Evolutionary conservation across 2,888 invertebrate species (phyloP).

Genomic region (Ischnus inquisitorius): DNA sequence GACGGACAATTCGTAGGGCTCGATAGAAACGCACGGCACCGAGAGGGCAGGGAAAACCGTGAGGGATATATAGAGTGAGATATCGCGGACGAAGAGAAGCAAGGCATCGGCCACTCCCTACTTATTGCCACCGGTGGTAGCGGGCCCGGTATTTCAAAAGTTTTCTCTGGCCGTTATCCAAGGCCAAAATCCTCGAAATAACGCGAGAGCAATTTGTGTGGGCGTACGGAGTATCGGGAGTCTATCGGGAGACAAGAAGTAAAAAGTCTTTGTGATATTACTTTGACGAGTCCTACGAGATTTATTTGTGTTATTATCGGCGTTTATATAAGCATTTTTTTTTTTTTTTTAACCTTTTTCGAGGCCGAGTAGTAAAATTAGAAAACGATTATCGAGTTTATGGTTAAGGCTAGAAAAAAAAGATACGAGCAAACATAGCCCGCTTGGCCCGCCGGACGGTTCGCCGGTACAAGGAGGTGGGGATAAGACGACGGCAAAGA

Average conservation of each 20-base stretch:
- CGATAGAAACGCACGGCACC: too few species aligned
- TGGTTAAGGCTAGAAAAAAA: too few species aligned
- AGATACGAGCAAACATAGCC: too few species aligned
- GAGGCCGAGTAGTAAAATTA: too few species aligned
- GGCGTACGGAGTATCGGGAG: conserved; percentile 74
- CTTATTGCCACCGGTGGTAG: conserved; percentile 24
- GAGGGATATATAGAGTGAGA: conserved; percentile 21
- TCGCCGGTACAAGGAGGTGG: background rate
- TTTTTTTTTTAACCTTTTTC: too few species aligned
- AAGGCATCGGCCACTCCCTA: conserved; percentile 36
- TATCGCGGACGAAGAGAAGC: conserved; percentile 51
- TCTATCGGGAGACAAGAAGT: conserved; percentile 5
- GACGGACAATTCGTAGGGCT: conserved; percentile 19
- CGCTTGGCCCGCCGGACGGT: background rate
- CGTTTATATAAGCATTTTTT: too few species aligned
- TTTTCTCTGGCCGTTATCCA: conserved; percentile 82
- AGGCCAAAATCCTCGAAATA: conserved; percentile 83
- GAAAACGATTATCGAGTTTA: too few species aligned
- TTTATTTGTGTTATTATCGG: too few species aligned
- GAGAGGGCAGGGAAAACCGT: background rate
- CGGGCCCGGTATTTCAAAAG: conserved; percentile 80
- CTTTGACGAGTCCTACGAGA: background rate
- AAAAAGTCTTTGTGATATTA: conserved; percentile 13
- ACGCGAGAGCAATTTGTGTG: conserved; percentile 81
- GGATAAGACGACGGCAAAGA: background rate